A percentile compares a stretch with the other conserved stretches of the same genome.
Conservation (phyloP, 2,888 invertebrate genomes). For the Scaptomyza cyrtandrae region DNA sequence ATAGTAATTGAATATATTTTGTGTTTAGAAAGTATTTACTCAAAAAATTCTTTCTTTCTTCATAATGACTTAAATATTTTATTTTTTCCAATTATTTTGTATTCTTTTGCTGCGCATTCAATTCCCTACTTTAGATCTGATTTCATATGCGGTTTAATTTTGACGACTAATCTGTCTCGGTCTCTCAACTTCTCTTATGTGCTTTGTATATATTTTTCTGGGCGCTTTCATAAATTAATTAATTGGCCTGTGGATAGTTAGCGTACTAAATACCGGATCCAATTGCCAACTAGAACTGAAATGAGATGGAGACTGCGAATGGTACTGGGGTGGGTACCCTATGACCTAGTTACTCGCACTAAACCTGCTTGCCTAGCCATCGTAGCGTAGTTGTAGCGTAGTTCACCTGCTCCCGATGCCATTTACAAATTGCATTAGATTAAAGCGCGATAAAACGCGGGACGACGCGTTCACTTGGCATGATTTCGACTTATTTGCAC, state of each 20-base stretch:
- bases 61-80: too few relatives aligned
- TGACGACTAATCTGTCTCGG: slow-evolving; percentile 8
- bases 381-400: not conserved
- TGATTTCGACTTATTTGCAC: slow-evolving; percentile 77
- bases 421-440: slow-evolving; percentile 80
- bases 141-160: slow-evolving; percentile 66
- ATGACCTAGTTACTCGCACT: slow-evolving; percentile 48
- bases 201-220: slow-evolving; percentile 55
- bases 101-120: too few relatives aligned
- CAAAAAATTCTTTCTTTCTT: too few relatives aligned
- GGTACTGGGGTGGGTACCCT: slow-evolving; percentile 29
- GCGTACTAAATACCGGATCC: slow-evolving; percentile 8
- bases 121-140: slow-evolving; percentile 32
- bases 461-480: slow-evolving; percentile 47
- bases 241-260: slow-evolving; percentile 74
- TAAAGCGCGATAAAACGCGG: slow-evolving; percentile 61
- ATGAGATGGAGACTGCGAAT: slow-evolving; percentile 1
- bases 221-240: slow-evolving; percentile 75
- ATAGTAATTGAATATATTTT: too few relatives aligned
- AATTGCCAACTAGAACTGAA: slow-evolving; percentile 10
- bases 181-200: slow-evolving; percentile 10
- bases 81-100: too few relatives aligned
- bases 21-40: too few relatives aligned
- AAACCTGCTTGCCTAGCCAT: slow-evolving; percentile 19
- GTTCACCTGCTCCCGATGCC: slow-evolving; percentile 46